These are phyloP conservation scores for Epinephelus cyanopodus DNA, from an alignment of 2,113 vertebrate genomes.

Conservation along the genomic window DNA sequence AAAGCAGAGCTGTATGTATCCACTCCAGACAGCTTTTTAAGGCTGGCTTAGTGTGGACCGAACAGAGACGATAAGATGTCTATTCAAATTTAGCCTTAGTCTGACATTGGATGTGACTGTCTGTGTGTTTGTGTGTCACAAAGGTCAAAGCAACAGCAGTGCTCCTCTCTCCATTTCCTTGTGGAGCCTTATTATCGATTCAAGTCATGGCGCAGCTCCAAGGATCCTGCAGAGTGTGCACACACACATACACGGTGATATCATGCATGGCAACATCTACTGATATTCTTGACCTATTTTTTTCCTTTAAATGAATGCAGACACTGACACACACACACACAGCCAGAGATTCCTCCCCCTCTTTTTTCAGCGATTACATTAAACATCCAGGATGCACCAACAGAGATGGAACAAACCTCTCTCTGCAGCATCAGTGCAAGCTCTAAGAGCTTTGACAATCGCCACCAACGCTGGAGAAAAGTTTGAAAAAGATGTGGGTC, in stretches of 20 bases:
- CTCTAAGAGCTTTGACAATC: constrained; percentile 2
- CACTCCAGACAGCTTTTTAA: background rate
- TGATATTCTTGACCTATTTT: constrained; percentile 53
- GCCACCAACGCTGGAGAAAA: background rate
- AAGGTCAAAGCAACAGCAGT: constrained; percentile 43
- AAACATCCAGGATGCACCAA: constrained; percentile 10
- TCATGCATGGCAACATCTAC: constrained; percentile 27
- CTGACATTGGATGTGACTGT: constrained; percentile 7
- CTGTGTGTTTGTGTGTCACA: background rate
- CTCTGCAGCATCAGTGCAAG: constrained; percentile 1
- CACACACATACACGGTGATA: background rate
- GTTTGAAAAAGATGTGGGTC: constrained; percentile 26
- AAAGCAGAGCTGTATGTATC: fast-evolving
- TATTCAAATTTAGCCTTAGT: constrained; percentile 6
- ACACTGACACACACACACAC: constrained; percentile 23
- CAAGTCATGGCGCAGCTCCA: constrained; percentile 23
- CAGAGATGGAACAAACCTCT: constrained; percentile 11
- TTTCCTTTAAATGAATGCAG: constrained; percentile 23
- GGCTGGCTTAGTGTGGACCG: background rate
- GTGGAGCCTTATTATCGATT: constrained; percentile 54
- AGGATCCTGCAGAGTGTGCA: constrained; percentile 9
- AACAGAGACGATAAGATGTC: background rate
- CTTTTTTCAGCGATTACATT: background rate
- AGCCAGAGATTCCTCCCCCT: constrained; percentile 16
- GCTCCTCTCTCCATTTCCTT: constrained; percentile 12